Conservation (phyloP, 2,888 invertebrate species). For the Drosophila quinaria region DNA sequence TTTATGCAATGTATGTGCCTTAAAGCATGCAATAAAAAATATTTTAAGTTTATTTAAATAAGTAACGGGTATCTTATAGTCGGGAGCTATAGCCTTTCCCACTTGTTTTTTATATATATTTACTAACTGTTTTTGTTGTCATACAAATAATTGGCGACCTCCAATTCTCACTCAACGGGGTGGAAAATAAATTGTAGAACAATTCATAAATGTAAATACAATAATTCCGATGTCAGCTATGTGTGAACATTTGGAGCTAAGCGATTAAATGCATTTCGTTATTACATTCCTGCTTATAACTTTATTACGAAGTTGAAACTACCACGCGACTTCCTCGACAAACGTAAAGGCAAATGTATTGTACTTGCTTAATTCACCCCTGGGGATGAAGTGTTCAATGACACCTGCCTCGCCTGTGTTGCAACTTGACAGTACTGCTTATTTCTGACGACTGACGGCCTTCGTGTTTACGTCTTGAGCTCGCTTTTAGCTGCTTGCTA, state of each 20-base stretch:
- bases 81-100: too few species aligned
- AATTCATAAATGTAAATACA: conserved; percentile 26
- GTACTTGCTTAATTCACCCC: conserved; percentile 9
- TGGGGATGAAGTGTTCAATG: conserved; percentile 17
- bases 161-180: conserved; percentile 1
- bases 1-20: too few species aligned
- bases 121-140: conserved; percentile 12
- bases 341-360: not conserved
- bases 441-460: conserved; percentile 1
- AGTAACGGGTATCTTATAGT: too few species aligned
- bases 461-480: conserved; percentile 19
- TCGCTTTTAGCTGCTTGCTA: conserved; percentile 1
- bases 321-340: conserved; percentile 19
- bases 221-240: conserved; percentile 27
- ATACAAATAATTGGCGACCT: conserved; percentile 11
- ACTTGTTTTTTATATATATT: conserved; percentile 5
- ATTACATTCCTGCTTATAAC: conserved; percentile 28
- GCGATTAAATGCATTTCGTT: conserved; percentile 31
- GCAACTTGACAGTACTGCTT: not conserved
- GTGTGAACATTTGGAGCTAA: conserved; percentile 24
- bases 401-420: conserved; percentile 20
- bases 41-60: too few species aligned
- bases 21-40: too few species aligned
- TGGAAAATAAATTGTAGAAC: conserved; percentile 12
- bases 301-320: conserved; percentile 10